Conservation (phyloP, 53 echinoderm and acorn worm species). For the Patiria pectinifera region DNA sequence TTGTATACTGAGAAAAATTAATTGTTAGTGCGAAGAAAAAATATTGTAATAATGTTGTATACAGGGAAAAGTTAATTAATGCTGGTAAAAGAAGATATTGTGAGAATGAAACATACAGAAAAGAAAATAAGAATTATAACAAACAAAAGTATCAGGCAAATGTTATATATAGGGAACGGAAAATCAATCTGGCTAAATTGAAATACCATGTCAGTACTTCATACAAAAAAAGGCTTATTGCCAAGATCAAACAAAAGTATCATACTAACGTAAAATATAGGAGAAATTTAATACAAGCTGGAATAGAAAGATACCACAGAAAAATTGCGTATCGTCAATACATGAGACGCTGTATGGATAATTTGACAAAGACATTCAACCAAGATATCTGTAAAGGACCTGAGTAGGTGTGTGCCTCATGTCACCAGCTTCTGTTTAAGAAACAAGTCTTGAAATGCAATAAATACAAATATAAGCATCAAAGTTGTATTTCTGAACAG, state of each 20-base stretch:
- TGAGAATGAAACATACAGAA: background rate
- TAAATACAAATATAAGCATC: slow-evolving; percentile 46
- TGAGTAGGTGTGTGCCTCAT: slow-evolving; percentile 67
- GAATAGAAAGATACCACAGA: slow-evolving; percentile 25
- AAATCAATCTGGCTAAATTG: background rate
- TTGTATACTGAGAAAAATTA: background rate
- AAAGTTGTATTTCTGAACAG: slow-evolving; percentile 32
- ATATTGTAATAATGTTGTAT: slow-evolving; percentile 14
- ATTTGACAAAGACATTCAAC: slow-evolving; percentile 34
- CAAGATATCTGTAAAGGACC: slow-evolving; percentile 49
- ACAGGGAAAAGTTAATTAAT: background rate
- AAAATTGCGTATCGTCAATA: slow-evolving; percentile 26
- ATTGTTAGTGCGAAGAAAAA: background rate
- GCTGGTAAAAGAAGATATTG: background rate
- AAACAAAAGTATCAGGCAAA: background rate
- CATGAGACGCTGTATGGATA: slow-evolving; percentile 9
- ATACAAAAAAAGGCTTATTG: background rate
- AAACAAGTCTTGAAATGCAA: slow-evolving; percentile 65
- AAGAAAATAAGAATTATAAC: background rate
- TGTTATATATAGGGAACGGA: background rate
- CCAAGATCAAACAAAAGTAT: background rate
- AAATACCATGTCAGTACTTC: background rate
- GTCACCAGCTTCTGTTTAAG: slow-evolving; percentile 52
- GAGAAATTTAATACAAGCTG: slow-evolving; percentile 2
- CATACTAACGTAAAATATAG: background rate